Evolutionary conservation across 2,888 invertebrate species (phyloP).

Genomic region (Acanthacorydalis orientalis): DNA sequence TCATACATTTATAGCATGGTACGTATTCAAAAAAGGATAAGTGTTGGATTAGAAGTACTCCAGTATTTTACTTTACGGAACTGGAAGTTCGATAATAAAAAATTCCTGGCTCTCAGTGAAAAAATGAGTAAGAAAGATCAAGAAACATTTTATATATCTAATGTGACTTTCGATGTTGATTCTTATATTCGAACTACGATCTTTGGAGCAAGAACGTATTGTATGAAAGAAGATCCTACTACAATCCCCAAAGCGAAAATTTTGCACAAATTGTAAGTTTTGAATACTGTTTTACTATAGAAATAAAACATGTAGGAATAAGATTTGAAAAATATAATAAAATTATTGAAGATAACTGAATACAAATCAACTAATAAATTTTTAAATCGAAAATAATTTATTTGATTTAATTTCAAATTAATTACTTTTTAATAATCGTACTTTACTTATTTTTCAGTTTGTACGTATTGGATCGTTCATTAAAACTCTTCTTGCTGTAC

Average conservation of each 20-base stretch:
- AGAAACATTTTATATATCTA: constrained; percentile 35
- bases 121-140: constrained; percentile 34
- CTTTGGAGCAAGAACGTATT: constrained; percentile 58
- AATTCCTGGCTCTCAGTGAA: constrained; percentile 32
- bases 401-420: too few species aligned
- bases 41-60: constrained; percentile 39
- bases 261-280: constrained; percentile 2
- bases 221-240: constrained; percentile 60
- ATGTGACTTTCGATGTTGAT: constrained; percentile 20
- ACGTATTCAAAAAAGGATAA: constrained; percentile 37
- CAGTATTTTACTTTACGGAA: constrained; percentile 61
- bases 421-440: neutral
- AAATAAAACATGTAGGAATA: too few species aligned
- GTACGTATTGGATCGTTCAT: neutral
- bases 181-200: constrained; percentile 49
- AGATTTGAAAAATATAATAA: too few species aligned
- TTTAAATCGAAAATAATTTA: too few species aligned
- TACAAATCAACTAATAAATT: too few species aligned
- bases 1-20: constrained; percentile 31
- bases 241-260: constrained; percentile 48
- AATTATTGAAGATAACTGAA: too few species aligned
- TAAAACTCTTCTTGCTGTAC: neutral
- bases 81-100: constrained; percentile 54
- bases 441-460: neutral
- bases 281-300: neutral